Base-by-base conservation (phyloP, 2,113 vertebrate genomes). In the Gymnarchus niloticus region DNA sequence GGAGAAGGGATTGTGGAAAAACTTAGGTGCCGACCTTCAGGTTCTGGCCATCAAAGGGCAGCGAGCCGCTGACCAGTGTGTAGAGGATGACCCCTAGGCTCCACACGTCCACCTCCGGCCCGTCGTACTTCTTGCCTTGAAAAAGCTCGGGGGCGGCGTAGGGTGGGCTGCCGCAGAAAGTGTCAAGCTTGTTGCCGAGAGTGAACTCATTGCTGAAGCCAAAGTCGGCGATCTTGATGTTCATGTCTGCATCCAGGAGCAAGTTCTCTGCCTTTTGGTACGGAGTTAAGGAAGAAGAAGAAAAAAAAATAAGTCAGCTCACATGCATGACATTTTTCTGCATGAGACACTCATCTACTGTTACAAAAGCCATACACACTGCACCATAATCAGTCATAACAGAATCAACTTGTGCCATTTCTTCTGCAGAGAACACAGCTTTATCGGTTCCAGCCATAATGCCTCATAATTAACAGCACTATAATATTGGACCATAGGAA, bases 121-220 rank as follows among this genome's bases (percentile, higher is more conserved):
- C 98, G 6, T 99, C 98, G 1, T 99, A 99, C 90, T 98, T 99
- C 93, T 99, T 99, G 81, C 98, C 98, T 93, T 99, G 98, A 93
- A 99, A 99, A 44, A 99, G 97, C 88, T 99, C 98, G 0, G 98
- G 98, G 80, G 98, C 98, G 23, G 98, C 98, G 52, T 99, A 99
- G 0, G 98, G 98, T 10, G 98, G 98, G 41, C 97, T 99, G 83
- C 98, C 98, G 87, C 98, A 99, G 92, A 99, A 99, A 2, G 98
- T 99, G 88, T 99, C 98, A 94, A 99, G 95, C 95, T 99, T 99
- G 95, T 96, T 97, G 90, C 97, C 97, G 44, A 98, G 88, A 83
- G 96, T 98, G 94, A 99, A 99, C 94, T 99, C 98, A 85, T 99
- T 99, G 89, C 98, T 99, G 93, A 99, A 99, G 91, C 98, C 98